Conservation (phyloP, 1,140 invertebrate genomes). For the Arion vulgaris region DNA sequence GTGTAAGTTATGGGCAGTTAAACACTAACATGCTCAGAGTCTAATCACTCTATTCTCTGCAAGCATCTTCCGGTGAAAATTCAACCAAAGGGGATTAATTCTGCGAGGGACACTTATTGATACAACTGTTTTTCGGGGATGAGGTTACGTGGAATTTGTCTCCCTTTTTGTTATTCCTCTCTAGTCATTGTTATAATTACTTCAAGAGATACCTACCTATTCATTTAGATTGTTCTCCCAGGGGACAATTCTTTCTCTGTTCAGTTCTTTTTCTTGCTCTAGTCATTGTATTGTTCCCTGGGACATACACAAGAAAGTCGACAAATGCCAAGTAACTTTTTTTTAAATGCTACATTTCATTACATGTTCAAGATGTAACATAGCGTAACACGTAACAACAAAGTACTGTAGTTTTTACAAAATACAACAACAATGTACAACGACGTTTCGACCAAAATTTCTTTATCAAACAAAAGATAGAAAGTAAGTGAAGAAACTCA, state of each 20-base stretch:
- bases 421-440: too few relatives aligned
- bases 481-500: too few relatives aligned
- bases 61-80: background rate
- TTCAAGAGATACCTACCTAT: background rate
- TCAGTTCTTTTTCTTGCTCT: background rate
- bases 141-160: background rate
- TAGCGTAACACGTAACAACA: too few relatives aligned
- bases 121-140: conserved; percentile 24
- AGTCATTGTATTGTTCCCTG: background rate
- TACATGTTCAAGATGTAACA: too few relatives aligned
- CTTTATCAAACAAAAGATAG: too few relatives aligned
- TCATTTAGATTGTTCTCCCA: conserved; percentile 1
- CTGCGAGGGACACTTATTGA: background rate
- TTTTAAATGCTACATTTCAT: too few relatives aligned
- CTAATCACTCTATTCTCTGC: background rate
- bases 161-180: background rate
- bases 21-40: conserved; percentile 4
- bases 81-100: background rate
- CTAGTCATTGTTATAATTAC: background rate
- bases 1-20: conserved; percentile 19
- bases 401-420: too few relatives aligned
- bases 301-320: background rate
- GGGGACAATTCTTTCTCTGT: background rate
- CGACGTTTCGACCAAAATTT: too few relatives aligned
- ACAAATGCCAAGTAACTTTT: background rate